A percentile compares a stretch with the other conserved stretches of the same genome.
Evolutionary conservation across 2,113 vertebrate species (phyloP).

Genomic region (Symphodus melops): DNA sequence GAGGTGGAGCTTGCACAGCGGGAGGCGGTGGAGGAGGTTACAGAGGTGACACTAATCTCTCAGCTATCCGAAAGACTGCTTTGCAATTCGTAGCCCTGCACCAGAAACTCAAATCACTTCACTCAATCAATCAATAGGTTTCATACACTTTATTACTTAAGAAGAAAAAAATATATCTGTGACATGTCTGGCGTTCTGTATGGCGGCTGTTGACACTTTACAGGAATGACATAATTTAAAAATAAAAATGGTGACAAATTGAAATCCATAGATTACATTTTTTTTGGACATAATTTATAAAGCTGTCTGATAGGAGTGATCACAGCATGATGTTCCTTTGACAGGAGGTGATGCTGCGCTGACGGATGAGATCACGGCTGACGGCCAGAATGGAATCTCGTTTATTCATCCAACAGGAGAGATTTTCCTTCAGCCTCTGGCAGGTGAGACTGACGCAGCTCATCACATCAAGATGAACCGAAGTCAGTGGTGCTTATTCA

Average conservation of each 20-base stretch:
- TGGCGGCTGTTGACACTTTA: neutral
- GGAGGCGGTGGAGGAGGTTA: conserved; percentile 91
- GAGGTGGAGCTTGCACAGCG: conserved; percentile 90
- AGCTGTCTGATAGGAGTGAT: neutral
- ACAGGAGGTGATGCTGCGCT: conserved; percentile 87
- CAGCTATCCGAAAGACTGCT: neutral
- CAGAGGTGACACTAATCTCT: conserved; percentile 80
- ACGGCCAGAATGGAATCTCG: conserved; percentile 90
- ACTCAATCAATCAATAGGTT: no score
- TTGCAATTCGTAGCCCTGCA: neutral
- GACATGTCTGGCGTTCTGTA: neutral
- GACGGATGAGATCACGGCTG: conserved; percentile 86
- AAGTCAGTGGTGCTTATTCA: neutral
- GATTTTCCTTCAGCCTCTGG: conserved; percentile 91
- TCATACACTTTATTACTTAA: neutral
- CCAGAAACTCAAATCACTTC: neutral
- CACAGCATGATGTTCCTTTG: neutral
- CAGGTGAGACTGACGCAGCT: conserved; percentile 79
- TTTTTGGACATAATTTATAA: neutral
- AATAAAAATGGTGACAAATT: neutral
- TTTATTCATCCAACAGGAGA: conserved; percentile 90
- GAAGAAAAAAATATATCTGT: neutral
- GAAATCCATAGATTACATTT: neutral
- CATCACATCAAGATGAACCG: neutral
- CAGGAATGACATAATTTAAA: neutral